Evolutionary conservation across 2,888 invertebrate species (phyloP).

Genomic region (Eristalis arbustorum): DNA sequence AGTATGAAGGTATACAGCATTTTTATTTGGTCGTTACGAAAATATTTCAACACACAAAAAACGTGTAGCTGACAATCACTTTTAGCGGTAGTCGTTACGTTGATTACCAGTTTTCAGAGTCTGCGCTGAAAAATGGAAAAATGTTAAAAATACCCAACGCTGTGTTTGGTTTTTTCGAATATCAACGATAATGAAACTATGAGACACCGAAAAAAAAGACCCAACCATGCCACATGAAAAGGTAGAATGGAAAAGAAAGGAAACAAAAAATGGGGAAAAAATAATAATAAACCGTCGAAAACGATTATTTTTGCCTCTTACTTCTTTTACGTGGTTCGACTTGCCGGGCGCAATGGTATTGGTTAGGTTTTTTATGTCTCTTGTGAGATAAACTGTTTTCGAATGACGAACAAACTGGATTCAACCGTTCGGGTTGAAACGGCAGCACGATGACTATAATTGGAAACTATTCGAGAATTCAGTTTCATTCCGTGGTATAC

Average conservation of each 20-base stretch:
- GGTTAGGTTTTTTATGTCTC: slow-evolving; percentile 47
- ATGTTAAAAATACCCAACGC: slow-evolving; percentile 52
- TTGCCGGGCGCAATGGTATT: background rate
- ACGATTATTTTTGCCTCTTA: slow-evolving; percentile 61
- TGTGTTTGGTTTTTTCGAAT: slow-evolving; percentile 54
- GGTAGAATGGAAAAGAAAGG: slow-evolving; percentile 1
- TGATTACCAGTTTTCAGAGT: slow-evolving; percentile 62
- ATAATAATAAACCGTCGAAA: slow-evolving; percentile 40
- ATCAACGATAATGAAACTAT: slow-evolving; percentile 55
- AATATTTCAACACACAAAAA: slow-evolving; percentile 53
- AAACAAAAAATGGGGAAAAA: slow-evolving; percentile 13
- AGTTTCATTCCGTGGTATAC: slow-evolving; percentile 14
- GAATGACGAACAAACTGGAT: slow-evolving; percentile 67
- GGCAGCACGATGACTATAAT: slow-evolving; percentile 57
- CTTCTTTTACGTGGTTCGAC: slow-evolving; percentile 28
- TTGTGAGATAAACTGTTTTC: slow-evolving; percentile 60
- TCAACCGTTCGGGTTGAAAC: slow-evolving; percentile 45
- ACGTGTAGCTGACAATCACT: slow-evolving; percentile 34
- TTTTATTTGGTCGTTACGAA: slow-evolving; percentile 21
- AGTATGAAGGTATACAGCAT: background rate
- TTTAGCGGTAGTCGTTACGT: slow-evolving; percentile 22
- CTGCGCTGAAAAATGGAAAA: slow-evolving; percentile 49
- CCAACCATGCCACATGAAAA: background rate
- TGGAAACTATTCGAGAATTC: slow-evolving; percentile 51
- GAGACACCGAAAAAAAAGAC: slow-evolving; percentile 21